These are phyloP conservation scores for Pseudorhombus dupliciocellatus DNA, from an alignment of 2,113 vertebrate species.

Conservation along the genomic window DNA sequence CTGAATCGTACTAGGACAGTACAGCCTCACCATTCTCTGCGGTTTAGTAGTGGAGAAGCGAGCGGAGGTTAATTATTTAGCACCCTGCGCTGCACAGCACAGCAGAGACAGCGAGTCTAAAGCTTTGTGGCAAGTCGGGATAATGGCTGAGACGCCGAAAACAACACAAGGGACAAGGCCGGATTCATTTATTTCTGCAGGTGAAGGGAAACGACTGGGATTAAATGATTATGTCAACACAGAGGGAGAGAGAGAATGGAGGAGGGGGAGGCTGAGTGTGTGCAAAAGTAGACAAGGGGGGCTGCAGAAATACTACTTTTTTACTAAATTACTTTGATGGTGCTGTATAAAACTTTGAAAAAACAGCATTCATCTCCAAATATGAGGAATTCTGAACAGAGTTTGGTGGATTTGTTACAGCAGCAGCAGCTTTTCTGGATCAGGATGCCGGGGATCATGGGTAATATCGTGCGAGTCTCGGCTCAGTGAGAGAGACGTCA, in stretches of 20 bases:
- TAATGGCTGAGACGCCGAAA: background rate
- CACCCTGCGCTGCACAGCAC: background rate
- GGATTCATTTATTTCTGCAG: background rate
- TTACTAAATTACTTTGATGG: no score
- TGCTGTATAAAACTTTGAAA: no score
- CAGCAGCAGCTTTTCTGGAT: no score
- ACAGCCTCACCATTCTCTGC: constrained; percentile 10
- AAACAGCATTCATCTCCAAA: no score
- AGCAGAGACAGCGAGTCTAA: background rate
- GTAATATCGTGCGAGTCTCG: no score
- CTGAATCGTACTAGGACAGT: background rate
- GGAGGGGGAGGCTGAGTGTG: no score
- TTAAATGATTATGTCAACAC: background rate
- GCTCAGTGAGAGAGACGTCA: no score
- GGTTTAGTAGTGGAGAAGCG: constrained; percentile 14
- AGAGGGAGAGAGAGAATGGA: background rate
- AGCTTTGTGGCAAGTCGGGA: background rate
- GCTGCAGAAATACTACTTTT: no score
- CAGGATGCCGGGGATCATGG: no score
- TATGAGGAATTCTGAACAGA: no score
- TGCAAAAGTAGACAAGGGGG: no score
- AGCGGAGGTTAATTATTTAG: constrained; percentile 58
- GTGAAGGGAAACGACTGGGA: background rate
- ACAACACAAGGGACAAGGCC: background rate
- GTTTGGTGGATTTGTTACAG: no score